These are phyloP conservation scores for Venustoraphidia nigricollis DNA, from an alignment of 2,888 invertebrate genomes.

Conservation along the genomic window DNA sequence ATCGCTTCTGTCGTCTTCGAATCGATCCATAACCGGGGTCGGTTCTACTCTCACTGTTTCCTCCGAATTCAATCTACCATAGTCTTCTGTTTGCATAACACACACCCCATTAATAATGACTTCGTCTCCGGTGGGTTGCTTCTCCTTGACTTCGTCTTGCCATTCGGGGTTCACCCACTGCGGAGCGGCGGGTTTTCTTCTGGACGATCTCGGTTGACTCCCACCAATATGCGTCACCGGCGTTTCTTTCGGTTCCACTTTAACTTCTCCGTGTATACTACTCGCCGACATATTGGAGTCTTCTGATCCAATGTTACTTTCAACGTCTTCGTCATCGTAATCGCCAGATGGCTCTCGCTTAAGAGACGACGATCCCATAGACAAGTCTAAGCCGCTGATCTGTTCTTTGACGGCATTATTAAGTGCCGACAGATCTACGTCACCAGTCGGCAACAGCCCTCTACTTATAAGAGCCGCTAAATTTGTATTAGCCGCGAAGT, in stretches of 20 bases:
- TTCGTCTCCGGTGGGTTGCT: constrained; percentile 45
- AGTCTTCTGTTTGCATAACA: constrained; percentile 72
- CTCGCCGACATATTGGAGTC: constrained; percentile 33
- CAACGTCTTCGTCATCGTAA: constrained; percentile 65
- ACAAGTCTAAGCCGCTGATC: constrained; percentile 74
- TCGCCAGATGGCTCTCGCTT: constrained; percentile 65
- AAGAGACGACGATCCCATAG: constrained; percentile 49
- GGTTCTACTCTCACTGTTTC: constrained; percentile 66
- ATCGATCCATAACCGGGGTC: constrained; percentile 49
- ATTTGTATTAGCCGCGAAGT: constrained; percentile 60
- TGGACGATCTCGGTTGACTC: constrained; percentile 35
- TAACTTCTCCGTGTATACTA: constrained; percentile 41
- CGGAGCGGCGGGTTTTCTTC: constrained; percentile 89
- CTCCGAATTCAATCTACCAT: constrained; percentile 35
- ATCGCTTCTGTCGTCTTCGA: constrained; percentile 37
- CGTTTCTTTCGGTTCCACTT: constrained; percentile 36
- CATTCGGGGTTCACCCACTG: constrained; percentile 96
- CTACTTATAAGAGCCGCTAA: constrained; percentile 62
- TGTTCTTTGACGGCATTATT: constrained; percentile 58
- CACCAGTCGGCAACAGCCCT: constrained; percentile 43
- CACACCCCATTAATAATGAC: constrained; percentile 90
- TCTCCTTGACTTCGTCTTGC: constrained; percentile 48
- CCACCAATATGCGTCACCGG: constrained; percentile 15
- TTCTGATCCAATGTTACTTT: constrained; percentile 60
- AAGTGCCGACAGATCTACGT: constrained; percentile 35